Base-by-base conservation (phyloP, 2,113 vertebrate genomes). In the Syngnathoides biaculeatus region DNA sequence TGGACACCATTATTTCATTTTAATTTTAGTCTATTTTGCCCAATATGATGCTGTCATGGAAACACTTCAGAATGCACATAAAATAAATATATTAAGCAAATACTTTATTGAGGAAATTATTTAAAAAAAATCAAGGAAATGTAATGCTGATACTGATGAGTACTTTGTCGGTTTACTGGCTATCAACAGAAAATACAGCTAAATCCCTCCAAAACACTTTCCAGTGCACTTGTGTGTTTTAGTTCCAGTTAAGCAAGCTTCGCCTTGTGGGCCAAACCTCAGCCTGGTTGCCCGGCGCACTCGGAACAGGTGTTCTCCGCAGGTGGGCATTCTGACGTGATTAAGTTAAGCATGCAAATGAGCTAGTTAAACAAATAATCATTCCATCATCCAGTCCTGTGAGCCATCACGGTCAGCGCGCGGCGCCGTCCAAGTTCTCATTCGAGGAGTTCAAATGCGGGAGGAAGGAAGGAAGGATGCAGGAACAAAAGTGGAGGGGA, bases 321-420 rank as follows among this genome's bases (percentile, higher is more conserved):
- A 85, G 72, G 75, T 88, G 86, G 79, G 67, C 55, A 66, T 82
- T 67, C 56, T 47, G 71, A 75, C 63, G 68, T 71, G 60, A 83
- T 84, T 66, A 78, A 75, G 64, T 81, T 81, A 73, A 88, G 81
- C 68, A 66, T 58, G 62, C 68, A 78, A 85, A 89, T 82, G 85
- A 78, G 74, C 76, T 83, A 69, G 84, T 86, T 81, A 81, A 84
- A 85, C 79, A 84, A 82, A 83, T 78, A 74, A 80, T 89, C 86
- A 88, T 82, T 72, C 75, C 74, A 79, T 88, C 77, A 77, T 78
- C 65, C 38, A 8, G 11, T 78, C 65, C 72, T 42, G 22, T 67
- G 77, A 67, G 81, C 56, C 80, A 81, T 79, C 71, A 73, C 45
- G 65, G 83, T 64, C 84, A 86, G 75, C 40, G 20, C 71, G 81